These are phyloP conservation scores for Promerops cafer DNA, from an alignment of 2,113 vertebrate genomes.

Conservation along the genomic window DNA sequence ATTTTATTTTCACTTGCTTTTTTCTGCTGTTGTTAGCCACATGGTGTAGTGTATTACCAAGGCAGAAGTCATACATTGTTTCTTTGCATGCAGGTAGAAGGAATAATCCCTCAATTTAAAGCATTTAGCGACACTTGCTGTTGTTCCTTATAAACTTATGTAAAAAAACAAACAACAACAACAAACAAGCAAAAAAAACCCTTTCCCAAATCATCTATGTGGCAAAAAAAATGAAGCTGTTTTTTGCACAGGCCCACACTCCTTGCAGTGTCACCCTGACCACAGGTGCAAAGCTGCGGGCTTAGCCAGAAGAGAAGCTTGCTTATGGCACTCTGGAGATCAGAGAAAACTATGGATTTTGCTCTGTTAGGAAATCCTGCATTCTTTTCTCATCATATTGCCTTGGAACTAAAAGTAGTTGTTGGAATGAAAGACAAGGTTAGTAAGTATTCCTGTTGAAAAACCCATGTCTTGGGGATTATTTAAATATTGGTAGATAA, in stretches of 20 bases:
- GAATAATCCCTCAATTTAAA: background rate
- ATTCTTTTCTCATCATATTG: background rate
- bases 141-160: background rate
- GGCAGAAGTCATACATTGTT: background rate
- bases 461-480: background rate
- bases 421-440: background rate
- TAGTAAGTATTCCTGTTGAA: background rate
- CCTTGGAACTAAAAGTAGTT: background rate
- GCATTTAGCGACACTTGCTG: background rate
- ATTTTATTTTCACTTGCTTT: background rate
- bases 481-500: background rate
- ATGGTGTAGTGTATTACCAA: background rate
- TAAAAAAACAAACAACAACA: background rate
- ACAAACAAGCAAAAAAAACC: accelerated
- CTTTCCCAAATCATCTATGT: background rate
- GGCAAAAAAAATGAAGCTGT: background rate
- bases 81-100: background rate
- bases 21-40: background rate
- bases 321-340: background rate
- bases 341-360: background rate
- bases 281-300: background rate
- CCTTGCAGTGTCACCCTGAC: accelerated
- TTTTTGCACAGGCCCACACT: background rate
- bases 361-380: background rate
- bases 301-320: background rate